Base-by-base conservation (phyloP, 2,797 vertebrate species). In the Girardinus metallicus region DNA sequence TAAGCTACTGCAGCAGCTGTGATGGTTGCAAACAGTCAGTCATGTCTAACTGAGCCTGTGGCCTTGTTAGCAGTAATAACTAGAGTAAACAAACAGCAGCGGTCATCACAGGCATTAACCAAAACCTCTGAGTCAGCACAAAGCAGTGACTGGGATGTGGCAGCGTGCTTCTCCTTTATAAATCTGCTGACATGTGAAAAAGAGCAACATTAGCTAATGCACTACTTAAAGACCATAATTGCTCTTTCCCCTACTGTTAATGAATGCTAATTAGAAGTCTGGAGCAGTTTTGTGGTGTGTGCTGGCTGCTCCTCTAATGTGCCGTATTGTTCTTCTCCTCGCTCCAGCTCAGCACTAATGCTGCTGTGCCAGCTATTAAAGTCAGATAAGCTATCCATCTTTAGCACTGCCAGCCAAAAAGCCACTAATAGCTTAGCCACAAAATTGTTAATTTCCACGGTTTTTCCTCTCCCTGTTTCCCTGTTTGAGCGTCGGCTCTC, bases 231-330 rank as follows among this genome's bases (percentile, higher is more conserved):
- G 94, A 94, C 94, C 94, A 94, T 96, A 96, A 96, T 96, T 94
- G 91, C 93, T 95, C 94, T 95, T 95, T 95, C 94, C 94, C 89
- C 89, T 87, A 88, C 95, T 95, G 95, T 95, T 96, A 96, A 96
- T 96, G 96, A 96, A 96, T 95, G 94, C 95, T 96, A 96, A 96
- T 96, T 96, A 96, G 94, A 92, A 95, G 91, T 92, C 91, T 92
- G 93, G 91, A 94, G 93, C 94, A 91, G 90, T 92, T 93, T 71
- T 92, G 88, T 92, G 90, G 92, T 87, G 81, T 93, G 91, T 87
- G 92, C 93, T 95, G 92, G 94, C 94, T 95, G 95, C 92, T 88
- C 91, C 92, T 94, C 94, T 96, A 95, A 96, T 96, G 95, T 91
- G 93, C 88, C 86, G 88, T 94, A 95, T 96, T 96, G 95, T 95